Base-by-base conservation (phyloP, 1,140 invertebrate genomes). In the Polyergus mexicanus region DNA sequence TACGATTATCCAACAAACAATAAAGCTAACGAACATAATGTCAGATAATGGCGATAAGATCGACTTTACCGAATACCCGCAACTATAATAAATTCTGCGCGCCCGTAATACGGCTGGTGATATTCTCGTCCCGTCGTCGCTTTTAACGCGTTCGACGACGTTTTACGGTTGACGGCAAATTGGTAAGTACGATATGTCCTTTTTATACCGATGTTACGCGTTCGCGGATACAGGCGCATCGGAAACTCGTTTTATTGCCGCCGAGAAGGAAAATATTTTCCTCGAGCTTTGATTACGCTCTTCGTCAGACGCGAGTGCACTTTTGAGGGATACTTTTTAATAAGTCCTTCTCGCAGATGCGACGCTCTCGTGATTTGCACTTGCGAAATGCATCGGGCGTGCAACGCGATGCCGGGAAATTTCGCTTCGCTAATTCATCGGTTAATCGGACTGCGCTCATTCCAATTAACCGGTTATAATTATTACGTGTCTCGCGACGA, bases 241-340 rank as follows among this genome's bases (percentile, higher is more conserved):
- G 6, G n/a, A 66, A n/a, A 32, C 51, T 72, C 78, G 19, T 56
- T 74, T 83, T 60, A 60, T 19, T 25, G 68, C 22, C 16, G 54
- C n/a, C 25, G 38, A 32, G 66, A 38, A 16, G 54, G 13, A 74
- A 74, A 83, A 74, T 74, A 60, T 74, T 13, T 62, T 44, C 35
- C 51, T 7, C 38, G 25, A 22, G 78, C 66, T 74, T 72, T 83
- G 78, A 83, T 83, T 83, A 83, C 38, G 32, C 32, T 60, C 13
- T 63, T 54, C 44, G 6, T 86, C 58, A 63, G 65, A 72, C 44
- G 56, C 65, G 72, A 86, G 85, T 83, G 68, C 51, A 22, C 78
- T 86, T 86, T 86, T 71, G 28, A 86, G 25, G 19, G 19, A 60
- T 10, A 86, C 85, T 72, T 83, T 51, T 85, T 81, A 77, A 84